A percentile compares a stretch with the other conserved stretches of the same genome.
Conservation (phyloP, 2,888 invertebrate species). For the Pristionchus japonicus region DNA sequence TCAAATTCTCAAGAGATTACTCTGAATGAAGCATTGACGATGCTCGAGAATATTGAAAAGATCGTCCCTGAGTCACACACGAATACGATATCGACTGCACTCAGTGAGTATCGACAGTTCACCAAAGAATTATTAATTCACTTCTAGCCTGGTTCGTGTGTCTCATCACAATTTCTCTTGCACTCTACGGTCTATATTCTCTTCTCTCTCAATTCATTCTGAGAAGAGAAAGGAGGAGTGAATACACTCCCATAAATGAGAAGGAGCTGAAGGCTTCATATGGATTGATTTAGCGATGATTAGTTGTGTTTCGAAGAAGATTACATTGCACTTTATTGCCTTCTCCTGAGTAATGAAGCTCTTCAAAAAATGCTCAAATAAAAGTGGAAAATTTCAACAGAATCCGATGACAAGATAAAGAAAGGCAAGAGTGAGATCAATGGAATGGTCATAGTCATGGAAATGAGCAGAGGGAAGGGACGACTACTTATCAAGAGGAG, state of each 20-base stretch:
- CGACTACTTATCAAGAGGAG: background rate
- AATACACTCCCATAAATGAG: background rate
- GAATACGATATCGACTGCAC: background rate
- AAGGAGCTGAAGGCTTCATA: background rate
- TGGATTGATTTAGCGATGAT: background rate
- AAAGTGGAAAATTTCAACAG: too few relatives aligned
- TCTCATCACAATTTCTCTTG: background rate
- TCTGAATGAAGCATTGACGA: background rate
- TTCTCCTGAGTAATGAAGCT: background rate
- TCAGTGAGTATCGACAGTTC: background rate
- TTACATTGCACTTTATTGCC: too few relatives aligned
- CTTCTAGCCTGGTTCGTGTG: background rate
- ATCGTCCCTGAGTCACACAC: background rate
- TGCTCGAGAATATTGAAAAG: background rate
- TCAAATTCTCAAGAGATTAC: background rate
- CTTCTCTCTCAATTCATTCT: background rate
- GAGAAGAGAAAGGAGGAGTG: background rate
- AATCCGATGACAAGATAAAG: background rate
- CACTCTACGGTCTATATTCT: background rate
- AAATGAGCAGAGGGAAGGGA: background rate
- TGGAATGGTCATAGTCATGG: background rate
- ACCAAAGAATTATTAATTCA: background rate
- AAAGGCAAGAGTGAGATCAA: background rate
- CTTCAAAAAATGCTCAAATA: background rate
- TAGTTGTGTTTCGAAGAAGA: background rate